Evolutionary conservation across 2,888 invertebrate genomes (phyloP).

Genomic region (Syrista parreyssii): DNA sequence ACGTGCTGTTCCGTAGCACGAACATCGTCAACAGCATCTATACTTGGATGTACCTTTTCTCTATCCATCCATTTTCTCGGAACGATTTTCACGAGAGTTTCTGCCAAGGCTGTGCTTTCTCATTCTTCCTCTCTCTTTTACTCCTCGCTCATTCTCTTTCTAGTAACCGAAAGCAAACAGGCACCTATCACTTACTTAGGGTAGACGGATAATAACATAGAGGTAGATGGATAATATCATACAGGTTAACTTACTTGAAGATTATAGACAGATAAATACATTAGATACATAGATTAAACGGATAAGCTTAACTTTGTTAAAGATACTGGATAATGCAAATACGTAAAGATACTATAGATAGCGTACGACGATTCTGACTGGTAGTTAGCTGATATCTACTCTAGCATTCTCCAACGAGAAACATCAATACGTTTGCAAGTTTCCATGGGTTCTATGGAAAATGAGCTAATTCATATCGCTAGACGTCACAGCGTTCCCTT

Average conservation of each 20-base stretch:
- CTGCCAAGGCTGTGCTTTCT: background rate
- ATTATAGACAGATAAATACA: background rate
- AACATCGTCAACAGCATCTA: background rate
- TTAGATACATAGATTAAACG: background rate
- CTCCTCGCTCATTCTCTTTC: background rate
- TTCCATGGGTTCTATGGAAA: background rate
- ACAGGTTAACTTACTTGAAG: no score
- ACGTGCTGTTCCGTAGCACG: background rate
- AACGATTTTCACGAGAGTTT: background rate
- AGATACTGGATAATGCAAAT: background rate
- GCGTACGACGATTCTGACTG: background rate
- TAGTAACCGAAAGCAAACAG: background rate
- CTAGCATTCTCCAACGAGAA: background rate
- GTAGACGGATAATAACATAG: no score
- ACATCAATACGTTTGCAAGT: background rate
- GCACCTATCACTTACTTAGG: background rate
- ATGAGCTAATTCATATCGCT: background rate
- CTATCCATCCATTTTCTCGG: constrained; percentile 21
- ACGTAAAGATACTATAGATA: background rate
- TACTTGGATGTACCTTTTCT: background rate
- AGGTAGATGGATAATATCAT: no score
- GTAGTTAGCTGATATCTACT: background rate
- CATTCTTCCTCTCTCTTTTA: background rate
- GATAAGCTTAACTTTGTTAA: background rate
- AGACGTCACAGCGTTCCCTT: background rate